Base-by-base conservation (phyloP, 2,113 vertebrate species). In the Poeciliopsis turrubarensis region DNA sequence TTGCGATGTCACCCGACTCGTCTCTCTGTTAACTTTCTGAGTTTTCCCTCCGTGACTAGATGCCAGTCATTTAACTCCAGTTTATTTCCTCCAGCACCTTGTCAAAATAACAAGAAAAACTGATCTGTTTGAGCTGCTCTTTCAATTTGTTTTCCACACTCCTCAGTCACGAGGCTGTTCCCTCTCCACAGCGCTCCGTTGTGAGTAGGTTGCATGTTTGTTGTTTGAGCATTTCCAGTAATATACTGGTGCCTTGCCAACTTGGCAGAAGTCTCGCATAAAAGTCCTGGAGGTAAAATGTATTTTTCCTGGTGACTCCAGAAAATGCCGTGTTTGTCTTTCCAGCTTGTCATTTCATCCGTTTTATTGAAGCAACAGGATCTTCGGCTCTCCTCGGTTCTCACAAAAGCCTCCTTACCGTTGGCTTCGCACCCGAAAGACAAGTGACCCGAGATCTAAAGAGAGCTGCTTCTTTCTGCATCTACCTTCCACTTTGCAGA, bases 201-300 rank as follows among this genome's bases (percentile, higher is more conserved):
- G 73, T 60, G 81, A 82, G 73, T 73, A 78, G 79, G 72, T 15
- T 78, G 75, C 76, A 74, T 84, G 75, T 88, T 87, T 86, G 82
- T 79, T 78, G 51, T 83, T 78, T 83, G 32, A 85, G 82, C 70
- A 77, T 91, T 88, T 86, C 80, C 82, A 86, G 90, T 82, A 83
- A 91, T 84, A 70, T 67, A 85, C 82, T 87, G 81, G 77, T 79
- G 37, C 79, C 25, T 34, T 78, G 81, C 87, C 89, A 88, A 73
- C 78, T 85, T 78, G 39, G 75, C 81, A 88, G 72, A 82, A 78
- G 79, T 65, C 13, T 25, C 60, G 79, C 60, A 41, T 69, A 70
- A 83, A 86, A 82, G 77, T 12, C 37, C 79, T 69, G 19, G 62
- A 71, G 66, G 44, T 77, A 63, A 15, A 47, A 60, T n/a, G 68